phyloP scores from a whole-genome alignment of 2,888 invertebrate genomes.

The Mythimna loreyi region DNA sequence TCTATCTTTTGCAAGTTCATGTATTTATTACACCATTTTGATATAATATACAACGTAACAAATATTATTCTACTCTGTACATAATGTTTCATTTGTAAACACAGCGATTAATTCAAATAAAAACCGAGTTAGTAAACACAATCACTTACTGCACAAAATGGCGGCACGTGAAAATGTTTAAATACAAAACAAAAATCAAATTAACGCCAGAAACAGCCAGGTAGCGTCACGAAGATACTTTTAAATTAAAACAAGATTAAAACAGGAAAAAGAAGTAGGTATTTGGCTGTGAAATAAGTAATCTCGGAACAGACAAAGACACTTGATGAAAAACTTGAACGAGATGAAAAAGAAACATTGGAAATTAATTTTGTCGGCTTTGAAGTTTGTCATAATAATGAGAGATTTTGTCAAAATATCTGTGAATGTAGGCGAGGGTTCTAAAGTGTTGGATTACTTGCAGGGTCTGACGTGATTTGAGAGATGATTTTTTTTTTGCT shows the following conservation, averaged over 20 bases:
- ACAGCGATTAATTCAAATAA: not conserved
- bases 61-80: not conserved
- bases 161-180: conserved; percentile 21
- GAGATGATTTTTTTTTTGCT: not conserved
- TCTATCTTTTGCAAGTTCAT: not conserved
- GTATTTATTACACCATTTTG: conserved; percentile 1
- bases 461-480: conserved; percentile 3
- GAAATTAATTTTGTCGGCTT: conserved; percentile 65
- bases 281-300: conserved; percentile 71
- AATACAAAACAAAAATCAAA: conserved; percentile 53
- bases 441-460: conserved; percentile 38
- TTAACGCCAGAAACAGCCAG: conserved; percentile 44
- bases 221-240: conserved; percentile 56
- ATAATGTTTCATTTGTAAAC: not conserved
- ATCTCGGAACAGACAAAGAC: conserved; percentile 67
- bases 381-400: conserved; percentile 67
- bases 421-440: conserved; percentile 22
- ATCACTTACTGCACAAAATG: conserved; percentile 31
- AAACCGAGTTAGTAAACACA: conserved; percentile 16
- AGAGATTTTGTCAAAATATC: conserved; percentile 57
- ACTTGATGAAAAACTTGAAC: conserved; percentile 64
- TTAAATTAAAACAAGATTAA: conserved; percentile 65
- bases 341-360: conserved; percentile 68
- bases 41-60: not conserved
- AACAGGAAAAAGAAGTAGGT: conserved; percentile 55